Percentiles rank a stretch among this genome's conserved stretches.
phyloP scores from a whole-genome alignment of 92 coral and sea anemone species.

The Zoanthus sociatus region DNA sequence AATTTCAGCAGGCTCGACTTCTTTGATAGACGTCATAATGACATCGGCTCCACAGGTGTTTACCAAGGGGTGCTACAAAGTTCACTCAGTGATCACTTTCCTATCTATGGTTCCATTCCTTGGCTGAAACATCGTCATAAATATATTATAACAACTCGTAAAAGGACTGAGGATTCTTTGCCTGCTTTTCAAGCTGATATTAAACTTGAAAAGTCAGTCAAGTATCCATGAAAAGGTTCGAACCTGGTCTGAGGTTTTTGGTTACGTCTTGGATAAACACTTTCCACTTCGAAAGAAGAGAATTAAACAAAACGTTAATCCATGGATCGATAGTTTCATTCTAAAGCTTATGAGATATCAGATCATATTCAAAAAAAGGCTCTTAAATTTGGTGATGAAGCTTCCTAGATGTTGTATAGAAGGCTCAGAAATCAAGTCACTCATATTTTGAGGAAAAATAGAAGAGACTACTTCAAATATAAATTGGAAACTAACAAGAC shows the following conservation, averaged over 20 bases:
- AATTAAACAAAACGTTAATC: conserved; percentile 7
- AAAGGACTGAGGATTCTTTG: conserved; percentile 30
- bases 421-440: conserved; percentile 22
- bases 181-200: conserved; percentile 9
- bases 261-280: neutral
- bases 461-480: conserved; percentile 29
- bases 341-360: conserved; percentile 22
- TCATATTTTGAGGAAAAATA: conserved; percentile 11
- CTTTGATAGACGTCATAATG: conserved; percentile 26
- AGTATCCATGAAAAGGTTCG: conserved; percentile 17
- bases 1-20: neutral
- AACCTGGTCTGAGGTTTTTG: conserved; percentile 9
- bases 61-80: conserved; percentile 16
- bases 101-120: conserved; percentile 22
- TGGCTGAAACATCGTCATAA: neutral
- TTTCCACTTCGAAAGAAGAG: conserved; percentile 1
- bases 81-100: conserved; percentile 38
- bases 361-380: conserved; percentile 27
- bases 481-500: neutral
- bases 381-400: no score
- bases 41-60: conserved; percentile 42
- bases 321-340: conserved; percentile 23
- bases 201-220: conserved; percentile 5
- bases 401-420: no score
- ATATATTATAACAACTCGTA: conserved; percentile 26